Conservation (phyloP, 2,888 invertebrate genomes). For the Platypus cylindrus region DNA sequence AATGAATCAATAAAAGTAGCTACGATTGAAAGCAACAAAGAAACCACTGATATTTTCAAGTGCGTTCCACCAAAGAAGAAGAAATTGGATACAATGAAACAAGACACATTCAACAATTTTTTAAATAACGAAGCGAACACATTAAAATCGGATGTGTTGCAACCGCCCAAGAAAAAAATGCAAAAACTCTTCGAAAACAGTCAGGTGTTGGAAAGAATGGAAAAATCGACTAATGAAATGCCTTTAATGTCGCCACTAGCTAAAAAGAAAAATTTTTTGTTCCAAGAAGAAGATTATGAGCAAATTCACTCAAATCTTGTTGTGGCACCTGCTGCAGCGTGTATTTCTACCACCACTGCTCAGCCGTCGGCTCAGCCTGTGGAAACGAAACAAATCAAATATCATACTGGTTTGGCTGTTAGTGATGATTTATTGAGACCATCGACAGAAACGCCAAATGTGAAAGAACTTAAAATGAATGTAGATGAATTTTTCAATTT, state of each 20-base stretch:
- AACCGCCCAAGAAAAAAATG: conserved; percentile 15
- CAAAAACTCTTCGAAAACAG: conserved; percentile 14
- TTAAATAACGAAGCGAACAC: not conserved
- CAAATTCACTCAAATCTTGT: too few species aligned
- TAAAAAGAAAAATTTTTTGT: conserved; percentile 14
- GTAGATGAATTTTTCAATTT: conserved; percentile 4
- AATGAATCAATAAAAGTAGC: not conserved
- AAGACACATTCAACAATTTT: not conserved
- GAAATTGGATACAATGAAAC: conserved; percentile 8
- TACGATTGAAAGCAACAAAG: not conserved
- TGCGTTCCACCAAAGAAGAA: conserved; percentile 15
- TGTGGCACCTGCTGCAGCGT: too few species aligned
- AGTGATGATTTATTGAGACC: too few species aligned
- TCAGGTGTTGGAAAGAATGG: conserved; percentile 8
- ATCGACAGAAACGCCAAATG: not conserved
- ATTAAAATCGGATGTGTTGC: conserved; percentile 5
- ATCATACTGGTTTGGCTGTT: too few species aligned
- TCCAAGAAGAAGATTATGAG: conserved; percentile 10
- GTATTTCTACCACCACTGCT: too few species aligned
- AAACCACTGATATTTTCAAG: conserved; percentile 4
- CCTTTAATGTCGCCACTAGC: conserved; percentile 15
- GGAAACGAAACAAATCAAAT: not conserved
- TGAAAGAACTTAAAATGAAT: conserved; percentile 1
- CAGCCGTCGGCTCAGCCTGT: too few species aligned
- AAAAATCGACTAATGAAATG: conserved; percentile 5